Conservation (phyloP, 2,113 vertebrate genomes). For the Caracal caracal region DNA sequence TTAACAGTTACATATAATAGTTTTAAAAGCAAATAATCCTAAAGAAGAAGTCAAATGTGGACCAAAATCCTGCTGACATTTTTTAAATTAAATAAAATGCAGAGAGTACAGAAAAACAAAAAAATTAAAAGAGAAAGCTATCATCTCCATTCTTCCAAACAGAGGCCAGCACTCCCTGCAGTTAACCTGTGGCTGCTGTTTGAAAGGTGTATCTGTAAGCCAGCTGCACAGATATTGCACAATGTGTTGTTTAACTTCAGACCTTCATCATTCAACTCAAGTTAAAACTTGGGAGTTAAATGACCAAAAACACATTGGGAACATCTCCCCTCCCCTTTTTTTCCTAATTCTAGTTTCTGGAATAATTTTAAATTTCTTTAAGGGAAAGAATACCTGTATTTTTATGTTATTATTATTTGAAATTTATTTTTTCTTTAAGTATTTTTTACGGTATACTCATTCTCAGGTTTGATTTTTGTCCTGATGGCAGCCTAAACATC, state of each 20-base stretch:
- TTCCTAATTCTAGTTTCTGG: constrained; percentile 11
- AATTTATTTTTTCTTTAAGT: constrained; percentile 3
- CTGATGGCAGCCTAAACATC: background rate
- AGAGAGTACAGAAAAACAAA: background rate
- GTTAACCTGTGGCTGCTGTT: background rate
- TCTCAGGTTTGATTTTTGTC: constrained; percentile 37
- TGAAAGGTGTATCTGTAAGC: background rate
- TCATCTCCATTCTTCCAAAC: background rate
- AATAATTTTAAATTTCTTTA: constrained; percentile 20
- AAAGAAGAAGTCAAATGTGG: constrained; percentile 14
- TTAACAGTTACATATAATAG: constrained; percentile 6
- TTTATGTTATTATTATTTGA: background rate
- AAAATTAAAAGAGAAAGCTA: background rate
- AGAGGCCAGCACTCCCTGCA: background rate
- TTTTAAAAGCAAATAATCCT: constrained; percentile 33
- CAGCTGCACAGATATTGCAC: background rate
- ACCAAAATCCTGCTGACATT: constrained; percentile 11
- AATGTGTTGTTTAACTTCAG: background rate
- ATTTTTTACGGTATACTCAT: background rate
- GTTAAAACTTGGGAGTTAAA: constrained; percentile 2
- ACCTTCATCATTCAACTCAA: background rate
- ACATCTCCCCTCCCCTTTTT: background rate
- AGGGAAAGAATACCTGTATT: background rate
- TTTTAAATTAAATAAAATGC: background rate
- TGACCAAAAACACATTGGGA: background rate